Conservation (phyloP, 2,888 invertebrate genomes). For the Crematogaster levior region DNA sequence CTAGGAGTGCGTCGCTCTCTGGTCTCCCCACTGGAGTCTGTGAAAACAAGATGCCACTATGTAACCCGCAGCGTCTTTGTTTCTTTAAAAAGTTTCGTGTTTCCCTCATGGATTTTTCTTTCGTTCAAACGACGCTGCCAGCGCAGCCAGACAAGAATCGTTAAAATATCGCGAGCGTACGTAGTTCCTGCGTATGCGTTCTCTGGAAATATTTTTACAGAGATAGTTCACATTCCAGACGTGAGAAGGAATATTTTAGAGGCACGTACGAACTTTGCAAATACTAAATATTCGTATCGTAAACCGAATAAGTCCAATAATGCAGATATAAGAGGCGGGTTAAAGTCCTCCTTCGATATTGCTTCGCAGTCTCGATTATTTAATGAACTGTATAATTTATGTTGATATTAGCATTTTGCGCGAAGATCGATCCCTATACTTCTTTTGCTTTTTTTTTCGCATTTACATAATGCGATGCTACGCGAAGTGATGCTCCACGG, state of each 20-base stretch:
- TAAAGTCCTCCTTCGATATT: neutral
- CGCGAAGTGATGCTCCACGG: neutral
- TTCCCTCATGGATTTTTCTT: slow-evolving; percentile 47
- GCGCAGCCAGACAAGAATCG: slow-evolving; percentile 35
- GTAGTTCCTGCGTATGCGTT: slow-evolving; percentile 20
- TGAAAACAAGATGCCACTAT: slow-evolving; percentile 43
- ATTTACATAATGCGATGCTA: slow-evolving; percentile 12
- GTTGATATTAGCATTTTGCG: neutral
- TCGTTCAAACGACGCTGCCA: slow-evolving; percentile 29
- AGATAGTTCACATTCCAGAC: neutral
- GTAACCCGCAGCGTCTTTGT: slow-evolving; percentile 25
- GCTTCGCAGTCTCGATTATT: neutral
- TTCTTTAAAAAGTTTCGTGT: slow-evolving; percentile 49
- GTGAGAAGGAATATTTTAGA: slow-evolving; percentile 39
- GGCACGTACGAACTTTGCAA: slow-evolving; percentile 9
- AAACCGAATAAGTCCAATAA: slow-evolving; percentile 19
- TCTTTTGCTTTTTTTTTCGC: neutral
- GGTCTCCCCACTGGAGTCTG: neutral
- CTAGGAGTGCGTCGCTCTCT: slow-evolving; percentile 43
- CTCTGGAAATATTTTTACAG: slow-evolving; percentile 46
- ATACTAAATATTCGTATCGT: slow-evolving; percentile 27
- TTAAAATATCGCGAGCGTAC: slow-evolving; percentile 48
- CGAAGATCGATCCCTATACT: neutral
- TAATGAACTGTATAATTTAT: slow-evolving; percentile 4
- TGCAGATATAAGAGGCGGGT: neutral